Evolutionary conservation across 2,797 vertebrate species (phyloP).

Genomic region (Thaleichthys pacificus): DNA sequence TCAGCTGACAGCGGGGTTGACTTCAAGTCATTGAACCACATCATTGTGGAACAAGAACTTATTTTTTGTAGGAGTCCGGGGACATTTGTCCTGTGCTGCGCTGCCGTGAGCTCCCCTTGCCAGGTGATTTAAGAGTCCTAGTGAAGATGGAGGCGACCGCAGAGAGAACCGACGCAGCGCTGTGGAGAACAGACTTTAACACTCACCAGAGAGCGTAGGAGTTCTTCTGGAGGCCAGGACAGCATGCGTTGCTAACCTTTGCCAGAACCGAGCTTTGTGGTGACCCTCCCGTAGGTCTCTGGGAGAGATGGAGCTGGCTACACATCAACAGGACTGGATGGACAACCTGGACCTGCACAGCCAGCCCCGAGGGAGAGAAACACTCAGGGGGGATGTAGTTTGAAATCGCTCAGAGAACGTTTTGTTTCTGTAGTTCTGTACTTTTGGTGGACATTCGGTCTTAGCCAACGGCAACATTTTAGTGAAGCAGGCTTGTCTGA

Average conservation of each 20-base stretch:
- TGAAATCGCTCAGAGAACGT: slow-evolving; percentile 19
- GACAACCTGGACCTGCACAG: slow-evolving; percentile 46
- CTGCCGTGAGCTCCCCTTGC: slow-evolving; percentile 58
- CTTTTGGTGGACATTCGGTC: slow-evolving; percentile 46
- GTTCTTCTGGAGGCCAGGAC: slow-evolving; percentile 62
- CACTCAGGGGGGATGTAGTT: slow-evolving; percentile 41
- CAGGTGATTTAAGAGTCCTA: slow-evolving; percentile 62
- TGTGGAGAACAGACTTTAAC: slow-evolving; percentile 21
- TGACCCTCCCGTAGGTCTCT: slow-evolving; percentile 52
- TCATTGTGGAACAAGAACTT: slow-evolving; percentile 60
- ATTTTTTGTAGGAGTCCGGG: slow-evolving; percentile 57
- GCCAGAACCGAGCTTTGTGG: slow-evolving; percentile 55
- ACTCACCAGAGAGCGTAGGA: slow-evolving; percentile 58
- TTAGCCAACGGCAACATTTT: slow-evolving; percentile 56
- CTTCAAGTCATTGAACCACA: slow-evolving; percentile 50
- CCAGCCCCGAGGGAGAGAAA: slow-evolving; percentile 45
- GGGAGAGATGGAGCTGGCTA: slow-evolving; percentile 45
- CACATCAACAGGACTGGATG: slow-evolving; percentile 45
- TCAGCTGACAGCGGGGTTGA: slow-evolving; percentile 15
- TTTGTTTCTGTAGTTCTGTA: slow-evolving; percentile 42
- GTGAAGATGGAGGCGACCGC: slow-evolving; percentile 63
- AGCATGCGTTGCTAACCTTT: slow-evolving; percentile 31
- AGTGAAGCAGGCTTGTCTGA: background rate
- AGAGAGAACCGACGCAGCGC: slow-evolving; percentile 11
- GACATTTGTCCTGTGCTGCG: slow-evolving; percentile 46